These are phyloP conservation scores for Magallana ariakensis DNA, from an alignment of 1,140 invertebrate species.

Conservation along the genomic window DNA sequence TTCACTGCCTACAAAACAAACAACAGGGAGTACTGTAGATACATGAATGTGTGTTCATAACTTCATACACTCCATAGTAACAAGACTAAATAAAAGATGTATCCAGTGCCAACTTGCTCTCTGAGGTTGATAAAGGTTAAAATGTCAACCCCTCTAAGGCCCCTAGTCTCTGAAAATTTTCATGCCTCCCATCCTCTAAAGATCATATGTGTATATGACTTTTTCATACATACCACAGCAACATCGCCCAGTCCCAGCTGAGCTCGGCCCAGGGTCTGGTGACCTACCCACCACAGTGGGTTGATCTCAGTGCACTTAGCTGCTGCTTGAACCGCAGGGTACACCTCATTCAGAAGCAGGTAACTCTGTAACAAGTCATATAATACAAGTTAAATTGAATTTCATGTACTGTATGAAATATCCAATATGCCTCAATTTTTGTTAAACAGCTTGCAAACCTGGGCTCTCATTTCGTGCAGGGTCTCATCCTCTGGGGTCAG, in stretches of 20 bases:
- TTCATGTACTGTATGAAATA: neutral
- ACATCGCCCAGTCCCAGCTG: conserved; percentile 80
- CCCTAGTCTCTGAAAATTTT: too few relatives aligned
- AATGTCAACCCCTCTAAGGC: too few relatives aligned
- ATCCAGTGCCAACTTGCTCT: too few relatives aligned
- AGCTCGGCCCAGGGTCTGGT: conserved; percentile 80
- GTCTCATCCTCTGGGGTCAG: conserved; percentile 69
- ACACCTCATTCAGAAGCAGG: conserved; percentile 71
- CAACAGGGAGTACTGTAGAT: neutral
- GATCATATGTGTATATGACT: too few relatives aligned
- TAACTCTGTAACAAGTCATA: conserved; percentile 52
- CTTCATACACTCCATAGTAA: too few relatives aligned
- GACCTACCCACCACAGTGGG: conserved; percentile 79
- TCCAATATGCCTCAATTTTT: too few relatives aligned
- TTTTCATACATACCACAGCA: conserved; percentile 67
- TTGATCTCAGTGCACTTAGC: conserved; percentile 72
- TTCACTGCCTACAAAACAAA: conserved; percentile 74
- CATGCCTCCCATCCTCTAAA: too few relatives aligned
- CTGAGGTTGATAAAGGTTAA: too few relatives aligned
- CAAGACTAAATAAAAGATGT: too few relatives aligned
- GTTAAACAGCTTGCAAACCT: conserved; percentile 62
- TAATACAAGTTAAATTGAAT: neutral
- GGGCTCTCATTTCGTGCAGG: conserved; percentile 77
- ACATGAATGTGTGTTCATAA: neutral
- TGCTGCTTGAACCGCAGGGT: conserved; percentile 74